Evolutionary conservation across 2,797 vertebrate genomes (phyloP), one percentile per base, ranked within the genome.

Genomic region (Meriones psammophilus): DNA sequence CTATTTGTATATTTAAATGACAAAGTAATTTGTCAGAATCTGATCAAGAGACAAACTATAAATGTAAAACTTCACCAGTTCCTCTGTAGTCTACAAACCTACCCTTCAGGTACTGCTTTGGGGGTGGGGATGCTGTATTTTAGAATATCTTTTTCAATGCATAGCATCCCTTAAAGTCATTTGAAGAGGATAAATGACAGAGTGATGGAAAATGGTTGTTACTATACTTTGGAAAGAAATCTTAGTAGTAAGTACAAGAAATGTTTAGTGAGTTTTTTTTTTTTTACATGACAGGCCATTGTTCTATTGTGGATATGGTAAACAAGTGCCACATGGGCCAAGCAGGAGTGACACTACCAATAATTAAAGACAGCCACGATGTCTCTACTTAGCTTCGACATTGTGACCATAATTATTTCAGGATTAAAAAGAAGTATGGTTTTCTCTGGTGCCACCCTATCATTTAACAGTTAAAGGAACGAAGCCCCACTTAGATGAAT

Each of bases 381-480:
- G 69, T 92, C 96, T 96, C 84, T 83, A 79, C 95, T 95, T 83
- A 96, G 94, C 91, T 86, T n/a, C n/a, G 64, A 81, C 42, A 54
- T 74, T 73, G 30, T 76, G 42, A 90, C 74, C 88, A 39, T 80
- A 94, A 91, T 96, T 92, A 95, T 78, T 77, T 91, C 71, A 94
- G 87, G 78, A 20, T 58, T 62, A 28, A 42, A 69, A 92, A 79
- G 56, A 93, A 76, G 20, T 71, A 39, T 4, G 69, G 73, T 33
- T 79, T 93, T 66, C 13, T 73, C 26, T 56, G 84, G 50, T 54
- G 58, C 60, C 90, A 94, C 78, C 86, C 92, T 97, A 50, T 96
- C 92, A 97, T 96, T 97, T 95, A 88, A 83, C 81, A 87, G 91
- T 78, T 89, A 96, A 90, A 94, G 94, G 81, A 93, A 95, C 85